A percentile compares a stretch with the other conserved stretches of the same genome.
Evolutionary conservation across 1,140 invertebrate species (phyloP).

Genomic region (Hylaeus anthracinus): DNA sequence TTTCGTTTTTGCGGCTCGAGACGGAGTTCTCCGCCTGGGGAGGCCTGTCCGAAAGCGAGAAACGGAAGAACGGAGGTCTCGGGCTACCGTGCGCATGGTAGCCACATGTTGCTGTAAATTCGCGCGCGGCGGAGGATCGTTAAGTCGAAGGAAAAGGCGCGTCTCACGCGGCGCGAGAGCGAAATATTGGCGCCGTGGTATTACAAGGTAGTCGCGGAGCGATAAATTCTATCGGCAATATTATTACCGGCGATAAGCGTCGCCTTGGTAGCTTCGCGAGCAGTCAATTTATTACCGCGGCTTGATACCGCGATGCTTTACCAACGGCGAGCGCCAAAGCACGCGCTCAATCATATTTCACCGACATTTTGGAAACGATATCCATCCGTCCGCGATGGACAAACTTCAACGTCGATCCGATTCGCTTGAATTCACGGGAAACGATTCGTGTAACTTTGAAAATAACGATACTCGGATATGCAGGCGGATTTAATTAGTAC

Average conservation of each 20-base stretch:
- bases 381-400: too few relatives aligned
- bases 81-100: conserved; percentile 10
- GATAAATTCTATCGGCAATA: conserved; percentile 26
- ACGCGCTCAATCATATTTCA: conserved; percentile 27
- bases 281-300: conserved; percentile 30
- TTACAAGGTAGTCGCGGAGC: neutral
- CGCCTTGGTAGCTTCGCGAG: conserved; percentile 5
- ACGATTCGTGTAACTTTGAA: too few relatives aligned
- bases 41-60: neutral
- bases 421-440: too few relatives aligned
- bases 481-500: too few relatives aligned
- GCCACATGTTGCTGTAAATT: conserved; percentile 35
- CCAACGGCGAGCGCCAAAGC: conserved; percentile 9
- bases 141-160: conserved; percentile 7
- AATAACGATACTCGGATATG: too few relatives aligned
- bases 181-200: conserved; percentile 29
- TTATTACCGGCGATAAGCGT: conserved; percentile 30
- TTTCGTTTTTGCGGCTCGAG: neutral
- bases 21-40: neutral
- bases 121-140: neutral
- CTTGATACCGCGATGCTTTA: conserved; percentile 47
- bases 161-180: conserved; percentile 17
- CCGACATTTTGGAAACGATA: conserved; percentile 7
- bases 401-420: too few relatives aligned
- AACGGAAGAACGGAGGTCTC: neutral